Evolutionary conservation across 2,113 vertebrate species (phyloP), one percentile per base, ranked within the genome.

Genomic region (Lycaon pictus): DNA sequence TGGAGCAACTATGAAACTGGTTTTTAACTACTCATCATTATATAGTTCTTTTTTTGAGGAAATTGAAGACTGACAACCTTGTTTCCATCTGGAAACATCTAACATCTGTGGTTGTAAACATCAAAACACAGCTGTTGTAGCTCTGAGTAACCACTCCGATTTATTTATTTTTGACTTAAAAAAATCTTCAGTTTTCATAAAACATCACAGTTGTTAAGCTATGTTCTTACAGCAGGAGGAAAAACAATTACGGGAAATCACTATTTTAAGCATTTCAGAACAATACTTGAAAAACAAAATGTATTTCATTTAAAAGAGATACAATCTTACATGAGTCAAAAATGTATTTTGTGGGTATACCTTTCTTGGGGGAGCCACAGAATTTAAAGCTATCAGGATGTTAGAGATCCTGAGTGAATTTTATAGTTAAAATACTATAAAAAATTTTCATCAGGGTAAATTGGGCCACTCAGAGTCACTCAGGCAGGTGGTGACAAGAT

Each of bases 131-230:
- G 97, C 97, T 98, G 97, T 71, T 97, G 48, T 37, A 35, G 43
- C 67, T 98, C 97, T 96, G 94, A 98, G 94, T 93, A 97, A 96
- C 88, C 93, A 96, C 85, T 98, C 90, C 88, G 89, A 96, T 96
- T 98, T 96, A 98, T 98, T 98, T 98, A 98, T 97, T 98, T 98
- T 96, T 96, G 95, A 95, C 85, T 97, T 56, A 76, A 97, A 97
- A 97, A 97, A 87, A 77, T 56, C 71, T 82, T 97, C 85, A 95
- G 96, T 96, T 98, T 98, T 97, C 93, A 95, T 96, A 83, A 98
- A 96, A 96, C 85, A 96, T 95, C 77, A 76, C 84, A 96, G 95
- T 97, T 95, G 97, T 97, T 97, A 97, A 98, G 60, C 35, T 19
- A 74, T 83, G 17, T 97, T 96, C 93, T 97, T 96, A 88, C 27